Base-by-base conservation (phyloP, 1,140 invertebrate genomes). In the Manduca sexta region DNA sequence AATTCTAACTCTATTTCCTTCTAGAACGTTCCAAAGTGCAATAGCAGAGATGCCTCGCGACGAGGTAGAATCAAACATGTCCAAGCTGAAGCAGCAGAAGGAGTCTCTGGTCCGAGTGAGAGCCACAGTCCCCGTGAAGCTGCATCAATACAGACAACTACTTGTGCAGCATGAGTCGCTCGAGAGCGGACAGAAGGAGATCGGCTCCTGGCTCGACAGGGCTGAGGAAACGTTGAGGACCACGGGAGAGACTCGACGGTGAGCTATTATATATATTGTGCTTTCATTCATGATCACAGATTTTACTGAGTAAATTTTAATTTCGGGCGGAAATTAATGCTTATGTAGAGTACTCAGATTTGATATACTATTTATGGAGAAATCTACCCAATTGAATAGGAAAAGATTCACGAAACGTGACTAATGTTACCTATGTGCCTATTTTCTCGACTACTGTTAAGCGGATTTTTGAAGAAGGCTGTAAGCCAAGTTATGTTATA, bases 31-130 rank as follows among this genome's bases (percentile, higher is more conserved):
- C 76, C 97, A 98, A 80, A 90, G 89, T 4, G 88, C 98, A 1
- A 95, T 98, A 12, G 94, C 93, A 60, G 95, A 98, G 74, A 86
- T 97, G n/a, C 92, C 93, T 0, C 89, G 94, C 14, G 94, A 97
- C 30, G 94, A 97, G 67, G 95, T 98, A 2, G 95, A 97, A 54
- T 89, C 89, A 40, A 96, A 97, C 90, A 95, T 98, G 92, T 90
- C 91, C 31, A 92, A 92, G 1, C 77, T 98, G 16, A 98, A 98
- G 74, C 93, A 93, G 64, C 93, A 97, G 64, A 96, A 96, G 80
- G 96, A 97, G 79, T 89, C 91, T 1, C 83, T 98, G 13, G 93
- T 97, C 0, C 90, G 90, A 64, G 91, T 97, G 4, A 88, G 95
- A 38, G 94, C 95, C 4, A 88, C 92, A 45, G 91, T 96, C 40